These are phyloP conservation scores for Nezara viridula DNA, from an alignment of 2,888 invertebrate species.

Conservation along the genomic window DNA sequence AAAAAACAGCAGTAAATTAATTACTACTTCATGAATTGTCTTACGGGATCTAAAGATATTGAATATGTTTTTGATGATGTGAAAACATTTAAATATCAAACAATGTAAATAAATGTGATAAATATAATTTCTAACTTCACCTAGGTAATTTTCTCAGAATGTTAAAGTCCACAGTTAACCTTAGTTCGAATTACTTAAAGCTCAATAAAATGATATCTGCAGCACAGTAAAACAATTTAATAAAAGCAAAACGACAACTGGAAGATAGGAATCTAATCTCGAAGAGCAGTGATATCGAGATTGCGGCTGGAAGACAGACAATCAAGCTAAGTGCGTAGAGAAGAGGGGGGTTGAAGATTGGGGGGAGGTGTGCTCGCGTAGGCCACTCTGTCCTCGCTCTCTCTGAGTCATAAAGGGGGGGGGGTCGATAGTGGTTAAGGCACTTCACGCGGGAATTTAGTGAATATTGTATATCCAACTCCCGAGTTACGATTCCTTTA, in stretches of 20 bases:
- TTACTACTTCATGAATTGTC: no score
- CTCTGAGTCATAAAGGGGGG: not conserved
- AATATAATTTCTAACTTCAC: no score
- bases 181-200: no score
- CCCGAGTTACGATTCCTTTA: constrained; percentile 19
- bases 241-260: constrained; percentile 3
- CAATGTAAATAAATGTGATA: no score
- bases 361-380: not conserved
- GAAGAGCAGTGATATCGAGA: not conserved
- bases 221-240: not conserved
- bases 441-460: constrained; percentile 18
- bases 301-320: constrained; percentile 35
- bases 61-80: no score
- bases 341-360: not conserved
- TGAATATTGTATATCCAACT: constrained; percentile 25
- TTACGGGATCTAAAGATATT: no score
- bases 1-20: no score
- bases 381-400: not conserved
- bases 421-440: constrained; percentile 21
- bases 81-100: no score
- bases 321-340: constrained; percentile 28
- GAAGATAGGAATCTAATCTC: not conserved
- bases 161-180: no score
- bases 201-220: not conserved
- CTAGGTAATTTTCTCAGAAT: no score